phyloP scores from a whole-genome alignment of 2,113 vertebrate genomes.

The Phaethornis superciliosus region DNA sequence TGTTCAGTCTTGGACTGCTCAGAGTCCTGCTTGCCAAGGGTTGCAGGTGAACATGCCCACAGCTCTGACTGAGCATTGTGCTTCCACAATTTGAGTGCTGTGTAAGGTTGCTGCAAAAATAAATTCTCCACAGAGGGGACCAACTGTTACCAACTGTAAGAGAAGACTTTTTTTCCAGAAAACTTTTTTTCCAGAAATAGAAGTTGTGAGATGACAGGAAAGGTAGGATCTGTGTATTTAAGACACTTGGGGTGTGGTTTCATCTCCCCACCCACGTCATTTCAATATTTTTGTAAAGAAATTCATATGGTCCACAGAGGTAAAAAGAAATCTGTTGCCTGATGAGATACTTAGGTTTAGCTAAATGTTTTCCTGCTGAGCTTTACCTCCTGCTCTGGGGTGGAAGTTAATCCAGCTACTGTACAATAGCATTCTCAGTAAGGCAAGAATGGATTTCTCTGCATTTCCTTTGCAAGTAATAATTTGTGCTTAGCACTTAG shows the following conservation, averaged over 20 bases:
- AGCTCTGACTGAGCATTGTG: background rate
- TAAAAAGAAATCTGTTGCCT: background rate
- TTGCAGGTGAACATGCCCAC: background rate
- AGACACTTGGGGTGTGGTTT: background rate
- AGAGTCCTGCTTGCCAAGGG: background rate
- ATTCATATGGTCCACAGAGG: rapidly evolving
- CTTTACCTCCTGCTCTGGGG: background rate
- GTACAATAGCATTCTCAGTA: background rate
- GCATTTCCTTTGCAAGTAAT: background rate
- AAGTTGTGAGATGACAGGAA: background rate
- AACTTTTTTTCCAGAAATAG: background rate
- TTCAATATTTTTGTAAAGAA: background rate
- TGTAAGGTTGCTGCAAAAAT: background rate
- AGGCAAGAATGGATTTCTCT: background rate
- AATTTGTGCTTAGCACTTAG: background rate
- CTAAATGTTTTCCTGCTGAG: background rate
- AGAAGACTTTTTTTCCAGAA: background rate
- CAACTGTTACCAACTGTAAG: background rate
- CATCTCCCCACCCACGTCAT: background rate
- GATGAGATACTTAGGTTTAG: background rate
- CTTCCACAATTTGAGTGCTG: background rate
- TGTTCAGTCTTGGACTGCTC: background rate
- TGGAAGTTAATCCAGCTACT: background rate
- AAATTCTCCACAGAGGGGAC: background rate
- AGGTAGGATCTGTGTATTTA: background rate